Conservation (phyloP, 2,113 vertebrate genomes). For the mouse (Mus musculus) region DNA sequence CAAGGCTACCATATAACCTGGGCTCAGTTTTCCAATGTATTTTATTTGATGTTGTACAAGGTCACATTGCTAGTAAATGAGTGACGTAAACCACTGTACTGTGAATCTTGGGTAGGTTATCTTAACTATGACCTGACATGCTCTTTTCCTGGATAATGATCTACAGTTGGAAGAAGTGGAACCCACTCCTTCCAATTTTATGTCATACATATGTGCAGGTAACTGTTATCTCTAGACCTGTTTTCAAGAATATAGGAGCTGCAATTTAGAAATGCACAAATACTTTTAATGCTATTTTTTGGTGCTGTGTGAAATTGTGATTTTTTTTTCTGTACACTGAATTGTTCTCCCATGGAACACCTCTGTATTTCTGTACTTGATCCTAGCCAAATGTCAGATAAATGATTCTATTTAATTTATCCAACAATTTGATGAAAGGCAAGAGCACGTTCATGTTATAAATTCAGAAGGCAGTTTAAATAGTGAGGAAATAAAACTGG, state of each 20-base stretch:
- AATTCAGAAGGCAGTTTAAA: slow-evolving; percentile 45
- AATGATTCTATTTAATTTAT: slow-evolving; percentile 7
- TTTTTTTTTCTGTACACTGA: slow-evolving; percentile 2
- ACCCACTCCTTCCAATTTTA: slow-evolving; percentile 41
- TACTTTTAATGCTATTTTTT: slow-evolving; percentile 39
- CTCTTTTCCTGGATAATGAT: background rate
- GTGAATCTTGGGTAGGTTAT: background rate
- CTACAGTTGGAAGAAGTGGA: slow-evolving; percentile 9
- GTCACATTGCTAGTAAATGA: background rate
- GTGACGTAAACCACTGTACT: slow-evolving; percentile 9
- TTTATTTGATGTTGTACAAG: background rate
- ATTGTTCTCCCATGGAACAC: background rate
- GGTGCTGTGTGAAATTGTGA: slow-evolving; percentile 33
- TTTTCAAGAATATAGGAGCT: background rate
- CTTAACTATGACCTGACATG: background rate
- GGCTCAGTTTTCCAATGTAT: background rate
- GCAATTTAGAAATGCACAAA: background rate
- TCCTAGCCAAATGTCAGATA: background rate
- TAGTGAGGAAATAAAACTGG: background rate
- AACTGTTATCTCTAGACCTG: background rate
- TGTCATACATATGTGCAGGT: background rate
- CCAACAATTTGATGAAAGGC: background rate
- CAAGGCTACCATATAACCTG: background rate
- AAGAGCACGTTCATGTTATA: background rate
- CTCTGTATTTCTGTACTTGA: slow-evolving; percentile 24